Evolutionary conservation across 2,797 vertebrate species (phyloP).

Genomic region (Mycteria americana): DNA sequence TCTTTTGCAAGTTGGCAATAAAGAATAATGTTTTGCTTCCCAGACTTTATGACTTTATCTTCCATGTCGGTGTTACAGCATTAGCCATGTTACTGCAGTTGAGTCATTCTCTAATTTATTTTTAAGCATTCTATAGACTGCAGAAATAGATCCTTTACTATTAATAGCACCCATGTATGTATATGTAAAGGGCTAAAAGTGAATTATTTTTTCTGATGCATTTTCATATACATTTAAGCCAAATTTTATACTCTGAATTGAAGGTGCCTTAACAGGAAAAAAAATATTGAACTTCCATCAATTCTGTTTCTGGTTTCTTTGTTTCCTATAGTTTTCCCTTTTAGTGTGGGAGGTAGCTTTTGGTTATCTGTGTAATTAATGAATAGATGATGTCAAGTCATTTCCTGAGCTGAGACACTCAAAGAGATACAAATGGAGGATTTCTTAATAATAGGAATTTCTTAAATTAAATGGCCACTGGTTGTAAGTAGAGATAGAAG

Average conservation of each 20-base stretch:
- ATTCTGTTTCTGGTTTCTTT: not conserved
- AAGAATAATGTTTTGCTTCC: not conserved
- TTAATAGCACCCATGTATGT: not conserved
- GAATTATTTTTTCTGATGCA: not conserved
- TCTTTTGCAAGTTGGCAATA: not conserved
- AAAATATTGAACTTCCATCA: not conserved
- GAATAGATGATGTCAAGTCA: not conserved
- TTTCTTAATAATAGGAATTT: not conserved
- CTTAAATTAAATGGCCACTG: not conserved
- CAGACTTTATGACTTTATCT: not conserved
- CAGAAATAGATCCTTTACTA: not conserved
- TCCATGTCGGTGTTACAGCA: not conserved
- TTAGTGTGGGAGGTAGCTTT: not conserved
- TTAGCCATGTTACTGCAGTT: not conserved
- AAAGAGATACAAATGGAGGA: not conserved
- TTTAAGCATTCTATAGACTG: not conserved
- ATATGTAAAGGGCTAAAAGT: not conserved
- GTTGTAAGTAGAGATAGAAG: not conserved
- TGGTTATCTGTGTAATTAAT: not conserved
- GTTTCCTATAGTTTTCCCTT: not conserved
- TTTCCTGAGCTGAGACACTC: not conserved
- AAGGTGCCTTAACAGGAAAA: not conserved
- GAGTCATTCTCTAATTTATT: not conserved
- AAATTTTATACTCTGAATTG: not conserved
- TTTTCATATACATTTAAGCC: not conserved